Evolutionary conservation across 2,888 invertebrate genomes (phyloP), one percentile per base, ranked within the genome.

Genomic region (Coleophora flavipennella): DNA sequence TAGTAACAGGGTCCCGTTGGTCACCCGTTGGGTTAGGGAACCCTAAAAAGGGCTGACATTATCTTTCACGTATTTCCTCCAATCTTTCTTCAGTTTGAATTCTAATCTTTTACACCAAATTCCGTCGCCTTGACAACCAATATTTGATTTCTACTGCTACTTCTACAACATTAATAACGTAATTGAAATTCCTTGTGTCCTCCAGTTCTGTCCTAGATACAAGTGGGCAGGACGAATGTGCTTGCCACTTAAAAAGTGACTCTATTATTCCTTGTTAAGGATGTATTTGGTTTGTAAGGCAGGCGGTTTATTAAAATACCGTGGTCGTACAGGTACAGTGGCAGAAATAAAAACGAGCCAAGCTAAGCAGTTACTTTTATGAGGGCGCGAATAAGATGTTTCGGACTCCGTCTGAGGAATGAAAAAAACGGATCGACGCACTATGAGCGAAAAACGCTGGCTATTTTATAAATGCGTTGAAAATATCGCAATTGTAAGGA

Each of bases 301-400:
- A 46, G 62, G 50, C 51, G 69, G 80, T 81, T 83, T 83, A 83
- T 83, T 83, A 84, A 83, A 83, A 83, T 81, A 83, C 81, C 80
- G 80, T 68, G 80, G 77, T 79, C 77, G 80, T 79, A 72, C 81
- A 81, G 81, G 81, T 81, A 83, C 68, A 73, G 73, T 69, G 71
- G 77, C 68, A 73, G 80, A 81, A 80, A 84, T 83, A 83, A 83
- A 84, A 83, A 83, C 78, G 78, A 79, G 73, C 65, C 79, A 72
- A 20, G 20, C 20, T 3, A 80, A 78, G 80, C 80, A 81, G 84
- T 84, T 83, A 83, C 84, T 81, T 84, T 83, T 84, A 84, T 83
- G 84, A 83, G 84, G 80, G 83, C 84, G 84, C 78, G 84, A 84
- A 84, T 83, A 84, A 84, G 83, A 83, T 83, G 83, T 83, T 83